Conservation (phyloP, 2,113 vertebrate species). For the Clarias gariepinus region DNA sequence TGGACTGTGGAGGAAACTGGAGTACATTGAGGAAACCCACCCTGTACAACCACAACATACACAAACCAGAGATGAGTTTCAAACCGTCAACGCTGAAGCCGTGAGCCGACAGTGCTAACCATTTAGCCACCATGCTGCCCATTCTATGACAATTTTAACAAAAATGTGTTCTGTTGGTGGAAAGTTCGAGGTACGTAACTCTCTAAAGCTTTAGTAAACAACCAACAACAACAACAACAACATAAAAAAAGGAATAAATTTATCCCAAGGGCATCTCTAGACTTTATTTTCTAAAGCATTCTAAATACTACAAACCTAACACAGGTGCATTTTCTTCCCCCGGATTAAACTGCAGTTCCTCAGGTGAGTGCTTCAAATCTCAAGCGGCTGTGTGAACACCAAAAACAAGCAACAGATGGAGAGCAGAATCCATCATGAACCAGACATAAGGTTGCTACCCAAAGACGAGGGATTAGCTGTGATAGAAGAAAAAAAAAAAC, state of each 20-base stretch:
- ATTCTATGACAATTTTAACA: neutral
- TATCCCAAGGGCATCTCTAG: neutral
- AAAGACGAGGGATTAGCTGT: constrained; percentile 40
- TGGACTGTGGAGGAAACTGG: too few relatives aligned
- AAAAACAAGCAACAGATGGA: constrained; percentile 57
- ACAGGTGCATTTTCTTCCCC: constrained; percentile 32
- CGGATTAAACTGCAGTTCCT: constrained; percentile 43
- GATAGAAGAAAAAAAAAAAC: neutral
- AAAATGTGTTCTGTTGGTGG: neutral
- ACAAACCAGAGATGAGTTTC: too few relatives aligned
- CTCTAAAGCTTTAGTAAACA: neutral
- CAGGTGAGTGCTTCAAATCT: constrained; percentile 42
- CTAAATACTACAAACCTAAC: neutral
- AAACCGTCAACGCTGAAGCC: too few relatives aligned
- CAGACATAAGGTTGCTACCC: constrained; percentile 36
- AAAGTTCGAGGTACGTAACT: neutral
- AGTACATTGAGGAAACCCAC: too few relatives aligned
- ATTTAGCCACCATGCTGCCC: too few relatives aligned
- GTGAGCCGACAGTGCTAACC: too few relatives aligned
- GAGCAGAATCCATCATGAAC: constrained; percentile 27
- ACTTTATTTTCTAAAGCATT: neutral
- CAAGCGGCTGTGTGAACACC: constrained; percentile 27
- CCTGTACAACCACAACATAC: too few relatives aligned
- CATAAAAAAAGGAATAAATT: neutral
- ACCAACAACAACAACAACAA: neutral